Base-by-base conservation (phyloP, 2,113 vertebrate species). In the Tetrax tetrax region DNA sequence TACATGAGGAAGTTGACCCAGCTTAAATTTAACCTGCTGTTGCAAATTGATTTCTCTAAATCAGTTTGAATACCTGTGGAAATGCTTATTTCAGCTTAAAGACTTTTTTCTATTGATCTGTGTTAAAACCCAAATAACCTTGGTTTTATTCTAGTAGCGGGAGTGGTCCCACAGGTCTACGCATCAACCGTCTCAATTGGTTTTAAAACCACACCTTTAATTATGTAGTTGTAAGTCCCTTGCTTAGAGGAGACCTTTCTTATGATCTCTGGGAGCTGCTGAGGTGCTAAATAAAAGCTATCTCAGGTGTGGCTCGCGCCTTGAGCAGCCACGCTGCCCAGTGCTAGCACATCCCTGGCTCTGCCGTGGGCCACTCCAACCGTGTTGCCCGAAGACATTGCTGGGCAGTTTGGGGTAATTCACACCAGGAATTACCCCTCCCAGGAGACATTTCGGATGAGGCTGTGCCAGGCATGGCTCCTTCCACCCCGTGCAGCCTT, bases 21-120 rank as follows among this genome's bases (percentile, higher is more conserved):
- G 64, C n/a, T 92, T 84, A 84, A 87, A 84, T 79, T 70, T 93
- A 92, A 75, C 65, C 37, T 93, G 29, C 83, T 92, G 50, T 45
- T 84, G 69, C 53, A 95, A 92, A 94, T 60, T 92, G 90, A 87
- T 96, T 94, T 75, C 35, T 76, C 56, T 83, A 89, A 83, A 71
- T 90, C 80, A 87, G 35, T 90, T 93, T 78, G 77, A 94, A 92
- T 94, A 81, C 68, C 83, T 41, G 16, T 81, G 56, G 72, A 92
- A 94, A 87, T 83, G n/a, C 57, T 89, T 93, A 27, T 84, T 90
- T 93, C 80, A 57, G 27, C 87, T 78, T 83, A 89, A 91, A 83
- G 90, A 60, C 66, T 66, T 84, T 78, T 93, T 66, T 28, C 33
- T 84, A 57, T 76, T 87, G 86, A 92, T 78, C 56, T 65, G 1